phyloP scores from a whole-genome alignment of 2,888 invertebrate species.

The Pollenia angustigena region DNA sequence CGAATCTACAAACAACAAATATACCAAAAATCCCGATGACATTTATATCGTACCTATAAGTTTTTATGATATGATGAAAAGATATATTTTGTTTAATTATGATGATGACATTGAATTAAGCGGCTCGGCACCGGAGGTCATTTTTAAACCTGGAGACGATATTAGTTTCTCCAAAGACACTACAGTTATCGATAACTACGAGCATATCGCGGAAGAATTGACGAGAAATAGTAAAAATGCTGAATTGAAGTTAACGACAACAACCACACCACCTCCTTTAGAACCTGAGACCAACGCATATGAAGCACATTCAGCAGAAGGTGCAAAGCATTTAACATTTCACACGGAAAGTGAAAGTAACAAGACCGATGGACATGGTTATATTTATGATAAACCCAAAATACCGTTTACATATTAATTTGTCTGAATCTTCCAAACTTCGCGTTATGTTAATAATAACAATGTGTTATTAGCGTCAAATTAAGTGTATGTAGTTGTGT shows the following conservation, averaged over 20 bases:
- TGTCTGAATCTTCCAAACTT: background rate
- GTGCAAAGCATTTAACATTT: background rate
- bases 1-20: background rate
- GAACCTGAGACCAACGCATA: background rate
- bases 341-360: constrained; percentile 3
- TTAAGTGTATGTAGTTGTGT: constrained; percentile 8
- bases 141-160: constrained; percentile 72
- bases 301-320: background rate
- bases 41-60: constrained; percentile 28
- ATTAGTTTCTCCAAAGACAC: constrained; percentile 59
- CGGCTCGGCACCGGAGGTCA: constrained; percentile 66
- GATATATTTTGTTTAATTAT: constrained; percentile 48
- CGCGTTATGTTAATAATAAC: constrained; percentile 12
- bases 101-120: constrained; percentile 37
- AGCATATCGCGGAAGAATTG: background rate
- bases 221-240: background rate
- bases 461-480: constrained; percentile 4
- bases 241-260: background rate
- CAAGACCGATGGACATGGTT: constrained; percentile 14
- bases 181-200: constrained; percentile 54
- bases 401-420: constrained; percentile 59
- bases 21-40: background rate
- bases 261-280: background rate
- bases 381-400: constrained; percentile 63
- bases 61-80: constrained; percentile 9